Evolutionary conservation across 2,888 invertebrate genomes (phyloP).

Genomic region (Conomelus anceps): DNA sequence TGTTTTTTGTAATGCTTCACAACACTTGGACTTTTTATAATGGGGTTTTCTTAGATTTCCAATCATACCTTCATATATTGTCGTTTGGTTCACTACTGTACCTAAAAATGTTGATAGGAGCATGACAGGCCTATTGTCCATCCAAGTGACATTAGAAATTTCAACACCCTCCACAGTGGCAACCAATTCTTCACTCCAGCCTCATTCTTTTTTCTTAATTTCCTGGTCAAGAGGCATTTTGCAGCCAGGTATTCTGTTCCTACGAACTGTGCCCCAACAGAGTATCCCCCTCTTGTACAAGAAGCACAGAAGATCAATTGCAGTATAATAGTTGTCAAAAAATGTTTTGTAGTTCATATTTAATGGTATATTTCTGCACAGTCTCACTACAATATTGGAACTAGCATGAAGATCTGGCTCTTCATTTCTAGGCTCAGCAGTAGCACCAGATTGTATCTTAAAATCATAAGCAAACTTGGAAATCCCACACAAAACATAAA

Average conservation of each 20-base stretch:
- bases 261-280: slow-evolving; percentile 25
- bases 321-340: slow-evolving; percentile 29
- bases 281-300: slow-evolving; percentile 16
- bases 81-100: slow-evolving; percentile 37
- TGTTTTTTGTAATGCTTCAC: neutral
- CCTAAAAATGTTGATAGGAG: slow-evolving; percentile 37
- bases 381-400: slow-evolving; percentile 27
- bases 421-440: neutral
- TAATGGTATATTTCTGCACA: slow-evolving; percentile 22
- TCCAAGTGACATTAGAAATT: slow-evolving; percentile 32
- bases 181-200: slow-evolving; percentile 20
- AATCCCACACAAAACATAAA: slow-evolving; percentile 24
- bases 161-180: slow-evolving; percentile 13
- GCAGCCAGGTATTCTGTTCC: slow-evolving; percentile 19
- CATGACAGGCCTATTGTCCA: slow-evolving; percentile 39
- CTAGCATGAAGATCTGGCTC: slow-evolving; percentile 26
- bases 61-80: slow-evolving; percentile 20
- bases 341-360: slow-evolving; percentile 17
- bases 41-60: neutral
- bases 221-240: slow-evolving; percentile 16
- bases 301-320: slow-evolving; percentile 19
- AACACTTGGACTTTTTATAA: neutral
- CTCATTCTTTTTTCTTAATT: slow-evolving; percentile 21
- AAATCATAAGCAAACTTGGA: slow-evolving; percentile 27
- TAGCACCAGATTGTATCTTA: slow-evolving; percentile 28